Evolutionary conservation across 2,797 vertebrate genomes (phyloP), one percentile per base, ranked within the genome.

Genomic region (Sebastes hopkinsi): DNA sequence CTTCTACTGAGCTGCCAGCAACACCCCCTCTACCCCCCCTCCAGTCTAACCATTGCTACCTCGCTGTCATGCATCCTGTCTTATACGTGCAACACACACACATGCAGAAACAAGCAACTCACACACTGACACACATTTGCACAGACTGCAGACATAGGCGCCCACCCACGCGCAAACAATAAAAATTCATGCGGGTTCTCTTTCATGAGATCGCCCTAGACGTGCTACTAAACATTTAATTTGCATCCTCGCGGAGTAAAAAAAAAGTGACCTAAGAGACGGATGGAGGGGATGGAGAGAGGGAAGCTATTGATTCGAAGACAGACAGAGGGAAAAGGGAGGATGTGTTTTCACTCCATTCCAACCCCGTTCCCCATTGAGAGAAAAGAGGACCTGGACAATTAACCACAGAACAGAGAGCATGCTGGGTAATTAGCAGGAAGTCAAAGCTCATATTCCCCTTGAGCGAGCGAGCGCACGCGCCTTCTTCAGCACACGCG

Each of bases 361-460:
- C 77, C 90, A 90, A 88, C 77, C 80, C 74, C 71, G 55, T 71
- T 91, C 79, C 87, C 92, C 67, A 83, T 78, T 76, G 92, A 94
- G 90, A 90, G 85, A 80, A 86, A 84, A 77, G 79, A 90, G 88
- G 93, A 92, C 94, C 94, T 92, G 92, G 93, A 94, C 93, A 95
- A 95, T 94, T 95, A 95, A 94, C 93, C 94, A 93, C 92, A 93
- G 93, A 93, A 93, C 92, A 92, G 91, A 93, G 92, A 94, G 93
- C 92, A 91, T 92, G 93, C 92, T 92, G 93, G 92, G 93, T 95
- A 95, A 95, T 96, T 95, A 95, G 91, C 91, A 91, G 88, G 89
- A 93, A 94, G 92, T 92, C 94, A 95, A 94, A 91, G 92, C 93
- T 90, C 59, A 80, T 85, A 86, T 92, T 91, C 87, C 93, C 93